Percentiles rank a stretch among this genome's conserved stretches.
These are phyloP conservation scores for Synanthedon vespiformis DNA, from an alignment of 2,888 invertebrate species.

Conservation along the genomic window DNA sequence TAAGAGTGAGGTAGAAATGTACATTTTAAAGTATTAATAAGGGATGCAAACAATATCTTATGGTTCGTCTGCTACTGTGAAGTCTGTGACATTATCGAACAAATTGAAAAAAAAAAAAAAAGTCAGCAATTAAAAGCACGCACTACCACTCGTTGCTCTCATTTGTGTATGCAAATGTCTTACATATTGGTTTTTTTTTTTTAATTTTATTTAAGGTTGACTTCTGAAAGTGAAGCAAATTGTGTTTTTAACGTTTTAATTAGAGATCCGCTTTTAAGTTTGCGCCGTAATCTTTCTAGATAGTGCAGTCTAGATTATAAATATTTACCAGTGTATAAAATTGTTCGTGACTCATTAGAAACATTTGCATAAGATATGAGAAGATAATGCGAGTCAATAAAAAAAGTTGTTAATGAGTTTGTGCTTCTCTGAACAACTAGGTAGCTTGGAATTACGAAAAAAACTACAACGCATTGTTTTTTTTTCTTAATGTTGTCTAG, in stretches of 20 bases:
- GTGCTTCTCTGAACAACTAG: too few relatives aligned
- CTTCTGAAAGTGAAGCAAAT: conserved; percentile 36
- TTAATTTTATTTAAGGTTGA: conserved; percentile 12
- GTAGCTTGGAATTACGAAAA: neutral
- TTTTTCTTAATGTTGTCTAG: too few relatives aligned
- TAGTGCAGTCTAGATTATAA: conserved; percentile 28
- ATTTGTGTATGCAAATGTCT: conserved; percentile 39
- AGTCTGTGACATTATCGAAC: neutral
- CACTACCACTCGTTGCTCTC: conserved; percentile 23
- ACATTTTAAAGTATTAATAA: too few relatives aligned
- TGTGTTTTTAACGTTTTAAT: conserved; percentile 55
- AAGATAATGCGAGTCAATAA: conserved; percentile 12
- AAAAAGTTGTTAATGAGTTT: conserved; percentile 22
- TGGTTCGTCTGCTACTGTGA: too few relatives aligned
- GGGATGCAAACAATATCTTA: too few relatives aligned
- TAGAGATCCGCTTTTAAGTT: conserved; percentile 32
- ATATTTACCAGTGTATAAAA: conserved; percentile 33
- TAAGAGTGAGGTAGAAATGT: too few relatives aligned
- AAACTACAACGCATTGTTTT: conserved; percentile 13
- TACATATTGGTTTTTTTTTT: conserved; percentile 31
- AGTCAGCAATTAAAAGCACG: conserved; percentile 38
- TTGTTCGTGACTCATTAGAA: conserved; percentile 35
- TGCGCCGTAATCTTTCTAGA: conserved; percentile 31
- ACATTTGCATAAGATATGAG: conserved; percentile 16
- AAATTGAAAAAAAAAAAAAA: conserved; percentile 18